phyloP scores from a whole-genome alignment of 2,113 vertebrate genomes.

The Mormoops blainvillei region DNA sequence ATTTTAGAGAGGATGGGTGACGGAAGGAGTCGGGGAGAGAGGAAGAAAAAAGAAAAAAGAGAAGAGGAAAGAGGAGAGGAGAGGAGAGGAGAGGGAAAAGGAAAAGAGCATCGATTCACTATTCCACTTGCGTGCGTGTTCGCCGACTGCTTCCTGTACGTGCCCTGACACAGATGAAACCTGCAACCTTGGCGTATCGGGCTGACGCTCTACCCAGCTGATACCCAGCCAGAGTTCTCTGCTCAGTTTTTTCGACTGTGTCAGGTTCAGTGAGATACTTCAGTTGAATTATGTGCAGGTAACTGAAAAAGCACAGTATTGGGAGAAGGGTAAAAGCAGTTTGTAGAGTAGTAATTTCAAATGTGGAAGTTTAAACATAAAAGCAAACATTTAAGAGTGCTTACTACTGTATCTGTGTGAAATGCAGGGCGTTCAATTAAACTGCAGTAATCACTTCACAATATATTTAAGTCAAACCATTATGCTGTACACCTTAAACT shows the following conservation, averaged over 20 bases:
- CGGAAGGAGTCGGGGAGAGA: too few species aligned
- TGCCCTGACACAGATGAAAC: too few species aligned
- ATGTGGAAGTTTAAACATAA: background rate
- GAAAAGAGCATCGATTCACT: too few species aligned
- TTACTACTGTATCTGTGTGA: background rate
- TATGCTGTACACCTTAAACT: background rate
- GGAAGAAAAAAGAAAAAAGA: too few species aligned
- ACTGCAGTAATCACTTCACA: background rate
- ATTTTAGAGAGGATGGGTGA: too few species aligned
- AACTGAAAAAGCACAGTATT: background rate
- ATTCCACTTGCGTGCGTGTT: too few species aligned
- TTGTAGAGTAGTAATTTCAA: background rate
- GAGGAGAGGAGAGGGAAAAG: rapidly evolving
- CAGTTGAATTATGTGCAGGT: background rate
- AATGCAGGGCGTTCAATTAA: background rate
- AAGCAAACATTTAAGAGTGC: background rate
- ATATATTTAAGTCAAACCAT: background rate
- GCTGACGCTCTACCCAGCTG: too few species aligned
- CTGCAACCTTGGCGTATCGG: too few species aligned
- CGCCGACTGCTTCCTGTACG: too few species aligned
- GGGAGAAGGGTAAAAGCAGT: background rate
- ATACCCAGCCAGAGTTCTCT: background rate
- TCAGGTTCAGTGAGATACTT: background rate
- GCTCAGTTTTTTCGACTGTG: background rate
- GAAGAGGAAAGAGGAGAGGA: too few species aligned